These are phyloP conservation scores for Mizuhopecten yessoensis DNA, from an alignment of 1,140 invertebrate genomes.

Conservation along the genomic window DNA sequence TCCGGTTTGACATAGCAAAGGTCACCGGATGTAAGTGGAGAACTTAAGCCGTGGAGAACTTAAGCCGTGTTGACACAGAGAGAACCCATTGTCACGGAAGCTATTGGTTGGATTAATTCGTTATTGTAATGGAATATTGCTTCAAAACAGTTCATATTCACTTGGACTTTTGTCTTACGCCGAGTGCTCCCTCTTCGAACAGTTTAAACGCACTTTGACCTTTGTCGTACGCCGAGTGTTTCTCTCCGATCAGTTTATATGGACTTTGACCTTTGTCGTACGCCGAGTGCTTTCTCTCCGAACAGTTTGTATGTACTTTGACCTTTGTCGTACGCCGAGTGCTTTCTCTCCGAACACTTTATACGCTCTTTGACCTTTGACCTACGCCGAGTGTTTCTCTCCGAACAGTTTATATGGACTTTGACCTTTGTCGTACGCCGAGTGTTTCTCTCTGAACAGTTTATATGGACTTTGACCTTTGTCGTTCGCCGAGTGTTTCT, in stretches of 20 bases:
- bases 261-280: neutral
- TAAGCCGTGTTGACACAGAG: neutral
- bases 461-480: neutral
- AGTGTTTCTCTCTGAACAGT: neutral
- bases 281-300: neutral
- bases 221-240: neutral
- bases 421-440: neutral
- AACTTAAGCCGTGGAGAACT: too few relatives aligned
- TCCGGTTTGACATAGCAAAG: neutral
- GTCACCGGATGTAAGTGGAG: neutral
- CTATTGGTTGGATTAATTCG: neutral
- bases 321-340: neutral
- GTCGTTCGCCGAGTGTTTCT: neutral
- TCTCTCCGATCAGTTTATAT: neutral
- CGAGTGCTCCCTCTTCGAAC: neutral
- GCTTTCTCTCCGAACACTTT: neutral
- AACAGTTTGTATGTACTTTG: neutral
- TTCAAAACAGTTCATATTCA: neutral
- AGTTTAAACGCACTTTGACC: neutral
- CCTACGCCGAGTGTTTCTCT: too few relatives aligned
- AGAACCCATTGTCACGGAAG: neutral
- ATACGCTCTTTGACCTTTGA: too few relatives aligned
- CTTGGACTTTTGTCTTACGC: neutral
- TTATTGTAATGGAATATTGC: too few relatives aligned
- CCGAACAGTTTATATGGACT: too few relatives aligned